Conservation (phyloP, 2,113 vertebrate species). For the Sinocyclocheilus anophthalmus region DNA sequence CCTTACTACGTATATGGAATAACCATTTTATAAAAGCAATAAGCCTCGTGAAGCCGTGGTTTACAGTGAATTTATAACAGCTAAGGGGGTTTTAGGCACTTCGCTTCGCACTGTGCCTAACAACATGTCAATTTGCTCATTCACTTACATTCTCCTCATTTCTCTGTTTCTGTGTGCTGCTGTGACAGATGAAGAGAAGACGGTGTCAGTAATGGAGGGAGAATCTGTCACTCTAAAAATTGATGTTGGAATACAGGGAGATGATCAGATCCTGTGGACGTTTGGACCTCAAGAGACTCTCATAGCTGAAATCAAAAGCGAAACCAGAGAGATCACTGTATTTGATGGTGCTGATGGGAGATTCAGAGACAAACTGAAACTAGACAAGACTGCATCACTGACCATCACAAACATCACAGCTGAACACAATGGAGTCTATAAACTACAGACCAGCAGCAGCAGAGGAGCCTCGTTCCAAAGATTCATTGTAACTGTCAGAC, state of each 20-base stretch:
- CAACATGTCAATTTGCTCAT: too few species aligned
- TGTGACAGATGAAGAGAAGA: not conserved
- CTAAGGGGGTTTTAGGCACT: too few species aligned
- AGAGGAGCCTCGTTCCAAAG: not conserved
- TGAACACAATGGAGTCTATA: not conserved
- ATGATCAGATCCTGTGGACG: not conserved
- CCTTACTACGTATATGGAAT: too few species aligned
- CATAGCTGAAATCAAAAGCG: not conserved
- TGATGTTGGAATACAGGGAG: not conserved
- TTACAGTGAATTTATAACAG: too few species aligned
- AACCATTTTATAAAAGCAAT: too few species aligned
- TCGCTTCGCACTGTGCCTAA: too few species aligned
- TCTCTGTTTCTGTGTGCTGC: not conserved
- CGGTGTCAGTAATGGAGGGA: not conserved
- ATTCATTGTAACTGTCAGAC: not conserved
- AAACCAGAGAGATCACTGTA: not conserved
- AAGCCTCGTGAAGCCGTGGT: too few species aligned
- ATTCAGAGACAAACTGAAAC: not conserved
- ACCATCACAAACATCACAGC: not conserved
- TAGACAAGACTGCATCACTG: not conserved
- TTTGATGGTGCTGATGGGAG: not conserved
- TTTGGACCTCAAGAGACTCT: not conserved
- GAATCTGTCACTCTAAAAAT: not conserved
- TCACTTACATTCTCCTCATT: too few species aligned
- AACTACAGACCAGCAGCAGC: not conserved